Evolutionary conservation across 2,888 invertebrate genomes (phyloP), one percentile per base, ranked within the genome.

Genomic region (Drosophila subquinaria): DNA sequence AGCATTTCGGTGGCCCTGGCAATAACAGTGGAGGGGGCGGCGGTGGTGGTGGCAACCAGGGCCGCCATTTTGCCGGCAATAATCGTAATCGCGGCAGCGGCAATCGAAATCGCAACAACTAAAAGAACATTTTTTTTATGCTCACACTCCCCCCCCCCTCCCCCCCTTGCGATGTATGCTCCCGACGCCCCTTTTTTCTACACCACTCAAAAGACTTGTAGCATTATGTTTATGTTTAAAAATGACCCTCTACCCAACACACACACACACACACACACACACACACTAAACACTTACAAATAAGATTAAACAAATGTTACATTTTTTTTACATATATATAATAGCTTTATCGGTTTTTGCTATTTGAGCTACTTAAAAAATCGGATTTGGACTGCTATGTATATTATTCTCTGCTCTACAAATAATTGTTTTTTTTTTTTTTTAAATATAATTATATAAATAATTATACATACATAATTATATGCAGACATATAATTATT

Each of bases 341-440:
- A 73, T 62, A 77, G 69, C 74, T 77, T 79, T 74, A 69, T 40
- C 74, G 70, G 61, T 63, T 75, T 66, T 56, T 68, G 69, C 77
- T 74, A 71, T 56, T 52, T 40, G 45, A 56, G 68, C 60, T 52
- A 47, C 36, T 52, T 50, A 42, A 51, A 56, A 69, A 76, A 65
- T 70, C 59, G 81, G 69, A 81, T 78, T 71, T 67, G 50, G 84
- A 87, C 87, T 83, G 84, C 84, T 81, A 75, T 79, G 61, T 84
- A 83, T 57, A 81, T 74, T 78, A 65, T 56, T 20, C 43, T 65
- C 70, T 66, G 53, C 48, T 73, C 68, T 73, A 76, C 45, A 69
- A 42, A 38, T 56, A 76, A 30, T 65, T 61, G 15, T 47, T 61
- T 60, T 52, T 59, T 42, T 10, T n/a, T 52, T 62, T 59, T 59